Conservation (phyloP, 1,140 invertebrate genomes). For the Drosophila pectinifera region DNA sequence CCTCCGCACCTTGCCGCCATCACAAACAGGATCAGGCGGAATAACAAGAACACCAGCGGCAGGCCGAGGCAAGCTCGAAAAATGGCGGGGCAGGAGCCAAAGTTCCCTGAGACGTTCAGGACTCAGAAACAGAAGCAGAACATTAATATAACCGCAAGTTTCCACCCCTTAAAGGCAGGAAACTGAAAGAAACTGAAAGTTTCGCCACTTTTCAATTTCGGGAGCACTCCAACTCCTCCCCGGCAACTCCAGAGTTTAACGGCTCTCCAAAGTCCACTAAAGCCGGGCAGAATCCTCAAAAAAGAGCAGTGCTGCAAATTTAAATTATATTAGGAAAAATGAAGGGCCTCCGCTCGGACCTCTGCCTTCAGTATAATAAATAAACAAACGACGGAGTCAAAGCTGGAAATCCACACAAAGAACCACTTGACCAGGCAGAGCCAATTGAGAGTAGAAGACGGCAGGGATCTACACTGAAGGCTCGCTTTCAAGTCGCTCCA, state of each 20-base stretch:
- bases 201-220: constrained; percentile 74
- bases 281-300: constrained; percentile 19
- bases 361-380: constrained; percentile 65
- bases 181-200: constrained; percentile 54
- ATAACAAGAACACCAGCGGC: constrained; percentile 12
- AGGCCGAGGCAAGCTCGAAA: constrained; percentile 55
- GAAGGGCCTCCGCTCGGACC: constrained; percentile 32
- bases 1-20: no score
- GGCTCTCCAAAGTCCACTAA: constrained; percentile 77
- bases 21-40: constrained; percentile 35
- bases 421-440: constrained; percentile 42
- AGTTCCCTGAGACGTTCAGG: constrained; percentile 43
- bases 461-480: constrained; percentile 40
- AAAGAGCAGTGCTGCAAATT: constrained; percentile 52
- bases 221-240: constrained; percentile 35
- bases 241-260: constrained; percentile 56
- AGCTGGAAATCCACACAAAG: constrained; percentile 43
- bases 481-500: constrained; percentile 70
- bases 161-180: constrained; percentile 21
- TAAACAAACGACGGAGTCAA: constrained; percentile 59
- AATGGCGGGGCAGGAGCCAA: constrained; percentile 37
- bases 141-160: constrained; percentile 64
- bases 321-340: constrained; percentile 78
- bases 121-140: constrained; percentile 50
- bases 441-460: constrained; percentile 35